Base-by-base conservation (phyloP, 2,113 vertebrate species). In the Blennius ocellaris region DNA sequence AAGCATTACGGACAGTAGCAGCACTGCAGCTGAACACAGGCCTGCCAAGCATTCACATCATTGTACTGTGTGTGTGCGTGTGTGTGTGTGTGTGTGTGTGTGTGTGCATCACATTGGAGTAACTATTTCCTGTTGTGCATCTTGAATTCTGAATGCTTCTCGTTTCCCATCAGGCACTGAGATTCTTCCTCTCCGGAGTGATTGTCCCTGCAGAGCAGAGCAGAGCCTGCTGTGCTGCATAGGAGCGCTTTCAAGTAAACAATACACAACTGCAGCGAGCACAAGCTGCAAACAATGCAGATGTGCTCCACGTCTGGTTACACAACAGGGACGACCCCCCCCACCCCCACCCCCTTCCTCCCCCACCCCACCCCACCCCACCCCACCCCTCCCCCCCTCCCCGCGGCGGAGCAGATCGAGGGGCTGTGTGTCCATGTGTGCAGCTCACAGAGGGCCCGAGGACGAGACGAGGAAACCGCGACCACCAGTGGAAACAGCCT, bases 201-300 rank as follows among this genome's bases (percentile, higher is more conserved):
- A 87, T 76, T 55, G 88, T 86, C 77, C 84, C 81, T 65, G 80
- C 87, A 67, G 80, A 75, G 80, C 87, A 67, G 80, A 75, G 69
- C 21, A 43, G 48, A n/a, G 67, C 54, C 81, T 80, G 76, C 78
- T 89, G 79, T 80, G 76, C 78, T 89, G 79, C 90, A 83, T 76
- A 78, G 81, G 80, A 87, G 83, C 84, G 76, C 72, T 53, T 84
- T 73, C 79, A 79, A 83, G 83, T 84, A 87, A 91, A 87, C 69
- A 66, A 70, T 59, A 80, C 83, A 84, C 74, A 73, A 85, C 5
- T 30, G 21, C 21, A 86, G 49, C 15, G 8, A 74, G 68, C 41
- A 49, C 62, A 81, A 81, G 76, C 76, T 73, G 68, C 69, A 86
- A 78, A 80, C 65, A 67, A 78, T 21, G 78, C 70, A 78, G 73